Conservation (phyloP, 2,113 vertebrate species). For the Vulpes ferrilata region DNA sequence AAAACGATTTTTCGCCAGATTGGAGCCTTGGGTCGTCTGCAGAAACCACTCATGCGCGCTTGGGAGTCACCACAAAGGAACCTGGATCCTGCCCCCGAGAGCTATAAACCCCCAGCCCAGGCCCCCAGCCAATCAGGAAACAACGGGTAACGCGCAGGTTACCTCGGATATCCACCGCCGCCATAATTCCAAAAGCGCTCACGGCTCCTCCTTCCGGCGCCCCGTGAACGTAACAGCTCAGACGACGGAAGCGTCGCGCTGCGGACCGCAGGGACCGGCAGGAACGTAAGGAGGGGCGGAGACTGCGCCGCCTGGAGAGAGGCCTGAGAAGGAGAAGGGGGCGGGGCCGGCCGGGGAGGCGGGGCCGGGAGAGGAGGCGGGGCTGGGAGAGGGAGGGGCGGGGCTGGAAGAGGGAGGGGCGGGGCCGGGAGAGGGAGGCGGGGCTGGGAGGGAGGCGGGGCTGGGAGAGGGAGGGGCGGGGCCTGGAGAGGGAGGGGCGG, state of each 20-base stretch:
- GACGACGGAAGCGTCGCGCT: background rate
- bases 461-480: rapidly evolving
- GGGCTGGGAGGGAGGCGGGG: too few species aligned
- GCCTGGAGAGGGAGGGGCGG: rapidly evolving
- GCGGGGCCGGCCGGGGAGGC: rapidly evolving
- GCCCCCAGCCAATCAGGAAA: background rate
- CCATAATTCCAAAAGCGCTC: conserved; percentile 74
- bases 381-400: rapidly evolving
- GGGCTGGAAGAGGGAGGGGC: too few species aligned
- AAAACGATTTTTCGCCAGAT: background rate
- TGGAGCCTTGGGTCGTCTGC: background rate
- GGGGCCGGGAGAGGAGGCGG: background rate
- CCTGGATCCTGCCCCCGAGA: background rate
- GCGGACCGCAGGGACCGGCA: rapidly evolving
- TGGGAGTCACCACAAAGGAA: background rate
- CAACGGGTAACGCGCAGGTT: background rate
- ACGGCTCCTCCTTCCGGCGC: conserved; percentile 51
- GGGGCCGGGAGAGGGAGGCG: background rate
- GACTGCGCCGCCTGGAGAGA: rapidly evolving
- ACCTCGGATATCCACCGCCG: conserved; percentile 89
- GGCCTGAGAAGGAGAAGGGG: rapidly evolving
- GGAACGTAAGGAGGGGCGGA: background rate
- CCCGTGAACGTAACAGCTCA: background rate
- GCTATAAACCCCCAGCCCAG: background rate
- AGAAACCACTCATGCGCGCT: background rate